Evolutionary conservation across 2,888 invertebrate species (phyloP), one percentile per base, ranked within the genome.

Genomic region (Loripinus fragilis): DNA sequence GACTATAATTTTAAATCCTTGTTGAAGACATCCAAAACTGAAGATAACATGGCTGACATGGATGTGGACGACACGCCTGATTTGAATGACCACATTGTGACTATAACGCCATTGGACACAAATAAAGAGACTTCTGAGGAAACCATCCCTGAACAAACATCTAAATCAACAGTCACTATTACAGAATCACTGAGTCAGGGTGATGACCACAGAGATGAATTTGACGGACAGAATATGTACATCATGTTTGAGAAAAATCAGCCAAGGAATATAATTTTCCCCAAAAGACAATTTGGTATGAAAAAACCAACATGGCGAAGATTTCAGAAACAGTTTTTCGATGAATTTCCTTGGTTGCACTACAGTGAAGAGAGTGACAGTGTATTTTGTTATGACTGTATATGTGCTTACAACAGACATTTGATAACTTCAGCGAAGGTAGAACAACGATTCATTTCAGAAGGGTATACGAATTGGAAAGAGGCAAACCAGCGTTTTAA

Each of bases 401-500:
- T 66, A 10, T 3, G 12, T 23, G 66, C 66, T 7, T 23, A 35
- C 20, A 8, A 3, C 15, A 66, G 42, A 12, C 17, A 66, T 20
- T 5, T 66, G 38, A 66, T 66, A 3, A 20, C 8, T 3, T 66
- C 66, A 35, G 38, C 5, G 38, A 66, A 66, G n/a, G 23, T 66
- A 66, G 66, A 35, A 20, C 66, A 66, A 66, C 10, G 45, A 5
- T 69, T 42, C 25, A 7, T 66, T n/a, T n/a, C 66, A 5, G 25
- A 33, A 12, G 66, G 66, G 23, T 66, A 41, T 20, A 35, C 17
- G 8, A 66, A 66, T 23, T 66, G 66, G 66, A 66, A 66, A 20
- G 66, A 66, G 5, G 38, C 66, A n/a, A 35, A 3, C 3, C 33
- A 5, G 3, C 5, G 66, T 5, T 66, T 66, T 35, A 20, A 8